These are phyloP conservation scores for Cossypha caffra DNA, from an alignment of 2,797 vertebrate genomes.

Conservation along the genomic window DNA sequence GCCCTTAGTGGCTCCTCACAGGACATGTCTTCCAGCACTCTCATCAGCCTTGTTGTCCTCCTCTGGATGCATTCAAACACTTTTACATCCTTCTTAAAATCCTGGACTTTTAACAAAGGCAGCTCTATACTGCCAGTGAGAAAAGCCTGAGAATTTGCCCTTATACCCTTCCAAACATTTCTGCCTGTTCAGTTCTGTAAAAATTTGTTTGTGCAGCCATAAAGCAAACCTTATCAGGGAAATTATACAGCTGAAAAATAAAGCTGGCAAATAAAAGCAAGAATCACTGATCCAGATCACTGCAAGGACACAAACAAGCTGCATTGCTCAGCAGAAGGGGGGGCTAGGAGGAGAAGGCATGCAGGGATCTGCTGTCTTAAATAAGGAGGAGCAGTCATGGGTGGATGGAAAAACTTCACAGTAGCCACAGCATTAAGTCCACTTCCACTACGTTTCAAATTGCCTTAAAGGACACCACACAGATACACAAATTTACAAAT, in stretches of 20 bases:
- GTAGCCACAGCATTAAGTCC: rapidly evolving
- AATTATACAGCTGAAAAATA: background rate
- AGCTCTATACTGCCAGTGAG: background rate
- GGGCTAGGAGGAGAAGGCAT: background rate
- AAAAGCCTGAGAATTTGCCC: background rate
- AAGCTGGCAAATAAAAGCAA: background rate
- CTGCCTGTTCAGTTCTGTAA: background rate
- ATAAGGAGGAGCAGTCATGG: background rate
- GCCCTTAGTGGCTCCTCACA: background rate
- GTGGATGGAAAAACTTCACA: background rate
- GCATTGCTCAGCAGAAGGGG: background rate
- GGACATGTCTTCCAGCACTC: background rate
- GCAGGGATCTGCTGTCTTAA: background rate
- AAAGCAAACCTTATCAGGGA: background rate
- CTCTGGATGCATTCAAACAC: background rate
- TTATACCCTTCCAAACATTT: background rate
- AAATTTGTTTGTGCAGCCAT: background rate
- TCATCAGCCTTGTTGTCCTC: background rate
- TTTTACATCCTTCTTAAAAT: background rate
- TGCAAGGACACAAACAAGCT: background rate
- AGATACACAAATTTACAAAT: background rate
- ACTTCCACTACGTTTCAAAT: background rate
- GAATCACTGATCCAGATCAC: background rate
- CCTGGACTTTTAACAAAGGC: background rate
- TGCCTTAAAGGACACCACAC: background rate